Evolutionary conservation across 2,113 vertebrate genomes (phyloP).

Genomic region (Meriones unguiculatus): DNA sequence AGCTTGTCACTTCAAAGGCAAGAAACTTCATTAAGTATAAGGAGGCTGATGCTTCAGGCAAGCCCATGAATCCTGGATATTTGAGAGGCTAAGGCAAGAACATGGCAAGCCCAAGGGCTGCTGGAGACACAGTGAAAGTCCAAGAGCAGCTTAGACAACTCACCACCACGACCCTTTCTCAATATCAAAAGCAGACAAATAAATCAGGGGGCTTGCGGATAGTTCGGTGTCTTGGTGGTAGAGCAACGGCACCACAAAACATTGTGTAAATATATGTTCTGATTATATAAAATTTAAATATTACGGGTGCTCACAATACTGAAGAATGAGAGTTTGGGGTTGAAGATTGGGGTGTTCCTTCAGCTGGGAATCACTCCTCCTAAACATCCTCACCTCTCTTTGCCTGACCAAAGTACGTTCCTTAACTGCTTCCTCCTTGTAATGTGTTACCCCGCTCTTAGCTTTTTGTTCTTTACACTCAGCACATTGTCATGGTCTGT

Average conservation of each 20-base stretch:
- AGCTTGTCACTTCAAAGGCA: not conserved
- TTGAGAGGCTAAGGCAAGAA: not conserved
- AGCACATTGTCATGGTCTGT: not conserved
- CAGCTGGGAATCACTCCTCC: not conserved
- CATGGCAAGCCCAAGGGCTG: not conserved
- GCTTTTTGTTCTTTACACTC: not conserved
- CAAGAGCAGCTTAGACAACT: not conserved
- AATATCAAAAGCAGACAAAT: not conserved
- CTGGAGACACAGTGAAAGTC: not conserved
- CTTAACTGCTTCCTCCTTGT: not conserved
- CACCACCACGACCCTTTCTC: not conserved
- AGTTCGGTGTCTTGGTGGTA: not conserved
- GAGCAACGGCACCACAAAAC: not conserved
- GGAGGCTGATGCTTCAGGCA: too few species aligned
- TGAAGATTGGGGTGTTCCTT: not conserved
- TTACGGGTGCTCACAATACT: not conserved
- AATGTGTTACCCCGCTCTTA: not conserved
- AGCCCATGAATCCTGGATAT: not conserved
- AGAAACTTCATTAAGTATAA: not conserved
- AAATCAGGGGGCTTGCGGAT: not conserved
- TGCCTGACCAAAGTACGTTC: not conserved
- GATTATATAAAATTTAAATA: not conserved
- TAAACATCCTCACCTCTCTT: not conserved
- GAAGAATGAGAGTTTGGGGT: not conserved
- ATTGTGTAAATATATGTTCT: not conserved